These are phyloP conservation scores for Cebidichthys violaceus DNA, from an alignment of 2,113 vertebrate genomes.

Conservation along the genomic window DNA sequence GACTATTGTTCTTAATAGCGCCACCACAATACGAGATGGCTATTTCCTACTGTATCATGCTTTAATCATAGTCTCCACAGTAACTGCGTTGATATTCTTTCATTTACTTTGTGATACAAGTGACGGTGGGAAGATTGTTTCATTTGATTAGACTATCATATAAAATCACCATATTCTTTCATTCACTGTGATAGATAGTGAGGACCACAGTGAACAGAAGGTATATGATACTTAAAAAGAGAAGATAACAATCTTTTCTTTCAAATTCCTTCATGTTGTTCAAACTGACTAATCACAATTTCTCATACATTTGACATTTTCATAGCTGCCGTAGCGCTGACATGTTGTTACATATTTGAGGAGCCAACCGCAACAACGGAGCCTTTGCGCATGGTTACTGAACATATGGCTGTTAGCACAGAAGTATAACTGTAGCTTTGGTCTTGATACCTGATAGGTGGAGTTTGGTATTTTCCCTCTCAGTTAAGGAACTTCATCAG, in stretches of 20 bases:
- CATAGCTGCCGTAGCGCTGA: background rate
- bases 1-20: too few relatives aligned
- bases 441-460: background rate
- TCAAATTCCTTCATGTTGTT: background rate
- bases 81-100: background rate
- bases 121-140: background rate
- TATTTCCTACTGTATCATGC: background rate
- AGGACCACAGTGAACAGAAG: background rate
- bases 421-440: too few relatives aligned
- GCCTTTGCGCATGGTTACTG: background rate
- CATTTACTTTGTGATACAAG: background rate
- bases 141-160: background rate
- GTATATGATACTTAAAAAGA: background rate
- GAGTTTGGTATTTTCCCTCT: background rate
- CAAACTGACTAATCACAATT: background rate
- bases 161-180: background rate
- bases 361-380: background rate
- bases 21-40: too few relatives aligned
- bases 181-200: background rate
- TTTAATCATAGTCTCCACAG: background rate
- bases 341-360: background rate
- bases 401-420: background rate
- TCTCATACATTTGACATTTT: background rate
- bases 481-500: background rate
- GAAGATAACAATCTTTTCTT: background rate